phyloP scores from a whole-genome alignment of 2,888 invertebrate species.

The Eupithecia subfuscata region DNA sequence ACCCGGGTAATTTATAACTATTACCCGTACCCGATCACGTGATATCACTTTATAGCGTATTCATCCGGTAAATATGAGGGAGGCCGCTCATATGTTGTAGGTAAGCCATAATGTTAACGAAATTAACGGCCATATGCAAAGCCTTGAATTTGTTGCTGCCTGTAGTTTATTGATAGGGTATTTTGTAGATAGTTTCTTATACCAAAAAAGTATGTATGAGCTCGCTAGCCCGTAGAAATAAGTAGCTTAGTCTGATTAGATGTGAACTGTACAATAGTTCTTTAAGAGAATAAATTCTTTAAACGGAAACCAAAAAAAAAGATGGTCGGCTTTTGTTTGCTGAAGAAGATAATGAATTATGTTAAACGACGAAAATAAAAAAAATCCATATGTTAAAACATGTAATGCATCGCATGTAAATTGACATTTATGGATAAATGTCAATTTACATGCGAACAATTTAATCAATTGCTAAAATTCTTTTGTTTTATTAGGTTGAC shows the following conservation, averaged over 20 bases:
- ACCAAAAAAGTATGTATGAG: background rate
- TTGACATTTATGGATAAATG: too few species aligned
- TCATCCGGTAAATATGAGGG: constrained; percentile 80
- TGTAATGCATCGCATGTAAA: too few species aligned
- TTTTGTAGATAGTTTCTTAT: background rate
- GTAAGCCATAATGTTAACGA: constrained; percentile 56
- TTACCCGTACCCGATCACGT: constrained; percentile 83
- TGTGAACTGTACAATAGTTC: too few species aligned
- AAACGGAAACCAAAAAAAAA: too few species aligned
- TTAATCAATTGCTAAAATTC: background rate
- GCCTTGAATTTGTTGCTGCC: constrained; percentile 36
- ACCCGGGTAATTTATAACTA: constrained; percentile 84
- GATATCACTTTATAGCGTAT: constrained; percentile 83
- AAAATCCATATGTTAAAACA: too few species aligned
- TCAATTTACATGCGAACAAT: too few species aligned
- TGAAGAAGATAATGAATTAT: too few species aligned
- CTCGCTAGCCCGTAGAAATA: too few species aligned
- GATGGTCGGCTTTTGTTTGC: background rate
- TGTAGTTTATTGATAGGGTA: background rate
- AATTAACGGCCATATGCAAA: constrained; percentile 46
- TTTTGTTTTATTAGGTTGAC: background rate
- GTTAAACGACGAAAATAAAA: too few species aligned
- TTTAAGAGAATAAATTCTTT: too few species aligned
- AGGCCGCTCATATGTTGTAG: constrained; percentile 68
- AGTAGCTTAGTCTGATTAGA: too few species aligned